phyloP scores from a whole-genome alignment of 2,888 invertebrate genomes.

The Oligia fasciuncula region DNA sequence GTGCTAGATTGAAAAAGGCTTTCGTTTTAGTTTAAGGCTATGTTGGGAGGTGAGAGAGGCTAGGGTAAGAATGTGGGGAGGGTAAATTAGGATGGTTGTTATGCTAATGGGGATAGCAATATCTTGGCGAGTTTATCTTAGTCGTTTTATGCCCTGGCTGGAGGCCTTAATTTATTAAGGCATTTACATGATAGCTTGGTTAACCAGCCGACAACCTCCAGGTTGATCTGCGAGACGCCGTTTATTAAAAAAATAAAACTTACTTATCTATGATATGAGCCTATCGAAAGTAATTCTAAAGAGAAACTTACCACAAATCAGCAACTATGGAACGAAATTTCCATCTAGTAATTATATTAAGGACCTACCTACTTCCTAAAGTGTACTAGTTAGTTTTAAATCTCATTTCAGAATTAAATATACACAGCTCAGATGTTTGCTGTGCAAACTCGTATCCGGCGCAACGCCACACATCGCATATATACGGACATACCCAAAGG shows the following conservation, averaged over 20 bases:
- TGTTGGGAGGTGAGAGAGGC: not conserved
- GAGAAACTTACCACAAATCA: not conserved
- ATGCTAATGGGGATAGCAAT: not conserved
- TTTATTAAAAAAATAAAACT: not conserved
- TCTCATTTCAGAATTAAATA: conserved; percentile 39
- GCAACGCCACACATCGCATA: conserved; percentile 10
- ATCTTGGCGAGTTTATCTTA: not conserved
- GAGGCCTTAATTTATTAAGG: not conserved
- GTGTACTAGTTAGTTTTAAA: conserved; percentile 32
- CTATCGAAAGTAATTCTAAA: not conserved
- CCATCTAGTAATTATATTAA: not conserved
- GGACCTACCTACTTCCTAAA: no score
- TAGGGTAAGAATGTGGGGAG: not conserved
- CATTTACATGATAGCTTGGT: not conserved
- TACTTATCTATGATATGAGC: not conserved
- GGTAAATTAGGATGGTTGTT: not conserved
- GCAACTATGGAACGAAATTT: not conserved
- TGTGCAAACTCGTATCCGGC: conserved; percentile 8
- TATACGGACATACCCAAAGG: not conserved
- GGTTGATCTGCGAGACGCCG: not conserved
- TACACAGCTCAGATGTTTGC: conserved; percentile 40
- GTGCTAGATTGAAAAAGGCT: conserved; percentile 46
- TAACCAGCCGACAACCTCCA: not conserved
- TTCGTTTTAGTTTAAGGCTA: not conserved
- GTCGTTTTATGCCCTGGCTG: not conserved